Evolutionary conservation across 2,797 vertebrate species (phyloP), one percentile per base, ranked within the genome.

Genomic region (Heliangelus exortis): DNA sequence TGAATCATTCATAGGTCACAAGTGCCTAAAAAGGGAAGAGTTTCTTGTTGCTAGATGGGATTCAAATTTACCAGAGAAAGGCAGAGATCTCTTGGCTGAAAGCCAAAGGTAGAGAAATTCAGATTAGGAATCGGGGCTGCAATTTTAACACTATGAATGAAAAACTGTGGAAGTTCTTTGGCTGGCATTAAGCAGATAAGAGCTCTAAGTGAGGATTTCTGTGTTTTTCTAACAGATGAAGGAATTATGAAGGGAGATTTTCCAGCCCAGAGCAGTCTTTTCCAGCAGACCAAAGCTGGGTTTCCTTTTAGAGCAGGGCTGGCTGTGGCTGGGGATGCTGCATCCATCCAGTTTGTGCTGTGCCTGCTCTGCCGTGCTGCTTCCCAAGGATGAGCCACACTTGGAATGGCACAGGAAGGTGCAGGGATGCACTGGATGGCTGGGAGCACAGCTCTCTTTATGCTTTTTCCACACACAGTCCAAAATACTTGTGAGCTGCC

Each of bases 1-100:
- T 92, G 94, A 92, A 89, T 92, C 73, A 36, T 57, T 73, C 73
- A 63, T 53, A 68, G 82, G 92, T 91, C 94, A 53, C 54, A 93
- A 55, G 84, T 78, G 73, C 93, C 92, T 94, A 92, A 94, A 96
- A 95, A 94, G 89, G 94, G 50, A 93, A 95, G 66, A 74, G 48
- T 88, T 94, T 96, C 89, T 95, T 65, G 72, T 90, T 87, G 79
- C 69, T 92, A 68, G 72, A 91, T 69, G 66, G 51, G 73, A 75
- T 87, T 92, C 87, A 81, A 17, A 72, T 95, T 90, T 55, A 91
- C 78, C 69, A 77, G 93, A 78, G 84, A 65, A 82, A 90, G 23
- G 61, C 86, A 91, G 67, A 87, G 58, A 62, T 87, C 66, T 78
- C 55, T 45, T 96, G 93, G 92, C 79, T 78, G 69, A 62, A 81